Conservation (phyloP, 2,113 vertebrate genomes). For the Embiotoca jacksoni region DNA sequence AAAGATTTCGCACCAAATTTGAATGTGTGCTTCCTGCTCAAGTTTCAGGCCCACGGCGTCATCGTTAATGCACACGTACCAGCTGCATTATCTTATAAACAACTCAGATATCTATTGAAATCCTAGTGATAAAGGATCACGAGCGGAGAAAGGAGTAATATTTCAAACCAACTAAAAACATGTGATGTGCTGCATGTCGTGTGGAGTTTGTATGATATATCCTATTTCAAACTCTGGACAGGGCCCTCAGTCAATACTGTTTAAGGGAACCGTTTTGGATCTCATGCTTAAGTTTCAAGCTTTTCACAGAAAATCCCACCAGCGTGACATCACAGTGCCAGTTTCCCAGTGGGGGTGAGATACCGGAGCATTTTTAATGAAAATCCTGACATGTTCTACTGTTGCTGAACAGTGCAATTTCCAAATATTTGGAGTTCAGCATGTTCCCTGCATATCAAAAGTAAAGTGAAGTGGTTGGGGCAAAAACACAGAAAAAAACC, state of each 20-base stretch:
- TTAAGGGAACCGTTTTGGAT: background rate
- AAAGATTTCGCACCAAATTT: too few species aligned
- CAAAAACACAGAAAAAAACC: background rate
- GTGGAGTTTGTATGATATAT: background rate
- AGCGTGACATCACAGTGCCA: background rate
- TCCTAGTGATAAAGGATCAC: background rate
- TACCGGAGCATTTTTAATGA: background rate
- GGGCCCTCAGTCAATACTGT: background rate
- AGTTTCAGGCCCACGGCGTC: too few species aligned
- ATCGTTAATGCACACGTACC: too few species aligned
- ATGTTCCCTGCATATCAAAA: background rate
- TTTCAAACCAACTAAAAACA: background rate
- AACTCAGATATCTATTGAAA: background rate
- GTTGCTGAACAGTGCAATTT: background rate
- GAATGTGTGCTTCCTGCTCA: too few species aligned
- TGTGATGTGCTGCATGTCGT: background rate
- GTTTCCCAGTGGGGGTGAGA: background rate
- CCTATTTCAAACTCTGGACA: background rate
- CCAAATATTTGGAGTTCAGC: background rate
- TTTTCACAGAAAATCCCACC: background rate
- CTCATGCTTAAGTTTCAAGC: background rate
- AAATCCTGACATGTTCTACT: too few species aligned
- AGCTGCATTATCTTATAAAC: too few species aligned
- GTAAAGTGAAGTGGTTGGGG: conserved; percentile 3
- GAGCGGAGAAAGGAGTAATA: too few species aligned